Base-by-base conservation (phyloP, 2,888 invertebrate species). In the Xestoiulus laeticollis region DNA sequence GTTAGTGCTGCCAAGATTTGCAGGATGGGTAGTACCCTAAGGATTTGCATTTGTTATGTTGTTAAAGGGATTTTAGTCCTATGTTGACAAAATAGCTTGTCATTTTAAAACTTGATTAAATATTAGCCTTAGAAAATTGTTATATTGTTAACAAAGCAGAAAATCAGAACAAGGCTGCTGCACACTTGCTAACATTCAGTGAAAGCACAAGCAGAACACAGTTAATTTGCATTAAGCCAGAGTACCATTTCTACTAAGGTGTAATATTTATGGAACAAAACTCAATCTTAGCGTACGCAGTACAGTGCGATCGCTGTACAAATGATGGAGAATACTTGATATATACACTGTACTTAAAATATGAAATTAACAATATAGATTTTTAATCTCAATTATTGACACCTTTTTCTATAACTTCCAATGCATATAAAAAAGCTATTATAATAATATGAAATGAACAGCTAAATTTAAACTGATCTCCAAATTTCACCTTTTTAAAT, bases 161-260 rank as follows among this genome's bases (percentile, higher is more conserved):
- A 43, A 85, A 22, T 26, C 38, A 38, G 85, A 85, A 85, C 26
- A 85, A 85, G 85, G 85, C 85, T 85, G 85, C 85, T 19, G 14
- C 85, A 85, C 85, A 43, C 85, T 26, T 12, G 30, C 8, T 84
- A 84, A 32, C 33, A 32, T n/a, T 38, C 10, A 30, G 19, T 19
- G 38, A 38, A 43, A 85, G 38, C 10, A 85, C 26, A 38, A 85
- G 38, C 38, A 85, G 14, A 68, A 26, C 68, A 68, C n/a, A 19
- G 68, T 26, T 68, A 26, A 68, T 68, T 26, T 26, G 68, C 68
- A 10, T 26, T 12, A 78, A 78, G 78, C 22, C 78, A 48, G 48
- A n/a, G n/a, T n/a, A n/a, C n/a, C n/a, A n/a, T n/a, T n/a, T n/a
- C n/a, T n/a, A n/a, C n/a, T n/a, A n/a, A n/a, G n/a, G n/a, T 19